Base-by-base conservation (phyloP, 1,140 invertebrate genomes). In the Tetranychus cinnabarinus region DNA sequence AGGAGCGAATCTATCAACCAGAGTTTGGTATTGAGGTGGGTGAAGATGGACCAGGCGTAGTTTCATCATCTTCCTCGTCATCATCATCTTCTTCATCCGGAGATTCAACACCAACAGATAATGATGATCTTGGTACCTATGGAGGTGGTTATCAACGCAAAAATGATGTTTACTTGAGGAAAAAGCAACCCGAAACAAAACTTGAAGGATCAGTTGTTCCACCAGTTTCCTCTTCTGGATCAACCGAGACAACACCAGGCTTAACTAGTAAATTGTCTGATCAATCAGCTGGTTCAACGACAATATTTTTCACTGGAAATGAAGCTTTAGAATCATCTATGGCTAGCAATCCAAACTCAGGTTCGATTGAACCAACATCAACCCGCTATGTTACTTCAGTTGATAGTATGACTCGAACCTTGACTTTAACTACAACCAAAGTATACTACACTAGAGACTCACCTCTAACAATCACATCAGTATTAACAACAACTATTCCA, bases 401-500 rank as follows among this genome's bases (percentile, higher is more conserved):
- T 35, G 67, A 68, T 59, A 57, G 57, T n/a, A 62, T 61, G 8
- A 68, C 67, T 13, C 37, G 64, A 47, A 68, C 64, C 3, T 15
- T 68, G 1, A 64, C 63, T 5, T 54, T 68, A 50, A 68, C 67
- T 12, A 68, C 67, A 1, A 68, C 65, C 34, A 68, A 64, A 59
- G 65, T 68, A 7, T 68, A 66, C 39, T 68, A 68, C 34, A 68
- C 67, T 10, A 58, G 66, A 33, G 67, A 66, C 33, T 58, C 56
- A n/a, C 67, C 67, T 23, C 58, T 68, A 12, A 68, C 67, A n/a
- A 66, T 68, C 8, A 68, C 67, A 33, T 68, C 67, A 42, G 62
- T 62, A 23, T 66, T 66, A 37, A 68, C 65, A n/a, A 66, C 67
- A n/a, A 66, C 65, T 7, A 65, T 68, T 42, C 63, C 65, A 15